Base-by-base conservation (phyloP, 2,888 invertebrate species). In the Ophion ventricosus region DNA sequence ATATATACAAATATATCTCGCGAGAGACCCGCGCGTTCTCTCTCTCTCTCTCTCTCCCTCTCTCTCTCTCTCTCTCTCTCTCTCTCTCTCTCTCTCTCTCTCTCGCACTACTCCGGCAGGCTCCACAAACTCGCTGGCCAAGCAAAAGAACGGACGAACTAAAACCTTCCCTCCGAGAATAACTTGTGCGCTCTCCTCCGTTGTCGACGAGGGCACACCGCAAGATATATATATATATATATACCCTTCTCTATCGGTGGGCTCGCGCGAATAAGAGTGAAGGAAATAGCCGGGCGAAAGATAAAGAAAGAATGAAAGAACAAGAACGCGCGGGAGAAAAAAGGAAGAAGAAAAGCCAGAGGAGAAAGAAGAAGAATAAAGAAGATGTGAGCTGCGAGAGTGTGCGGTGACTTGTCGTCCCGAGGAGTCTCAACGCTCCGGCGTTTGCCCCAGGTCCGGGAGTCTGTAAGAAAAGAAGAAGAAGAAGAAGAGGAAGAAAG, bases 151-250 rank as follows among this genome's bases (percentile, higher is more conserved):
- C 84, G 79, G 79, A 79, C 79, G 63, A 85, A 84, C 79, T 67
- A 77, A 80, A 73, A 85, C 87, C 91, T 91, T 92, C 92, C 92
- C 92, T 92, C 93, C 92, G 91, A 93, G 93, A 93, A 93, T 93
- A 93, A 92, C 93, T 93, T 92, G 91, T 92, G 91, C 90, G 29
- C 82, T 78, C 61, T 82, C 43, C 43, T 43, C 43, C 80, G 77
- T 83, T 72, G 76, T 84, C 77, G 83, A 67, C 75, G 84, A 66
- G 72, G 63, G 73, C 82, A 25, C 54, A 49, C 54, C 61, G 49
- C 35, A 35, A 35, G 35, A 35, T n/a, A n/a, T n/a, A 43, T 11
- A 43, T 11, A 43, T 7, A 14, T 11, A 14, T 1, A 76, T 75
- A 79, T 72, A 61, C 77, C 73, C 73, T 67, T 73, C 84, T 82